Evolutionary conservation across 2,888 invertebrate genomes (phyloP).

Genomic region (Hipparchia semele): DNA sequence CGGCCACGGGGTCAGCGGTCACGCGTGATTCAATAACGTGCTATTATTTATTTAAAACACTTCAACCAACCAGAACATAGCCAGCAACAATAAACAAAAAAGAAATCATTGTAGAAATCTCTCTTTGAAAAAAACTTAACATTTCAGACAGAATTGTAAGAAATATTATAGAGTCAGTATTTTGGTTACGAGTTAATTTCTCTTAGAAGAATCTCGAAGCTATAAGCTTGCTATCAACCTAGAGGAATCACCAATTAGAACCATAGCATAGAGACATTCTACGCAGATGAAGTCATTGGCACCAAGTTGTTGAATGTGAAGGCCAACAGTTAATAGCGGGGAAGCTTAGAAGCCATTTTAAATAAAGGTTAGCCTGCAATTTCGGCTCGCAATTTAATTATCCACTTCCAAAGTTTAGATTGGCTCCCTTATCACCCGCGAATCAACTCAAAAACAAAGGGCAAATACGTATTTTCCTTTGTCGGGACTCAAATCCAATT

Average conservation of each 20-base stretch:
- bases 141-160: no score
- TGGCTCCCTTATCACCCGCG: conserved; percentile 35
- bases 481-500: conserved; percentile 28
- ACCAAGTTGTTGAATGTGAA: background rate
- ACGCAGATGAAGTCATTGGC: no score
- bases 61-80: background rate
- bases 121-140: no score
- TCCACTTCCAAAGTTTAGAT: conserved; percentile 34
- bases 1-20: background rate
- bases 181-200: no score
- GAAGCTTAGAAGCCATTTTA: conserved; percentile 13
- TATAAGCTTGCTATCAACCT: no score
- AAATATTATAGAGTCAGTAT: no score
- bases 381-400: conserved; percentile 34
- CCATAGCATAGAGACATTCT: no score
- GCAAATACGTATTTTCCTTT: conserved; percentile 33
- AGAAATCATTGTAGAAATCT: no score
- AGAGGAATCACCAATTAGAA: no score
- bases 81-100: background rate
- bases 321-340: background rate
- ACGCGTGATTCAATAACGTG: conserved; percentile 5
- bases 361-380: conserved; percentile 24
- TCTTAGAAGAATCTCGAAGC: no score
- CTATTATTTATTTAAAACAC: conserved; percentile 10
- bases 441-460: conserved; percentile 36